Conservation (phyloP, 30 jellyfish, hydroid and myxozoan species). For the Nemopilema nomurai region DNA sequence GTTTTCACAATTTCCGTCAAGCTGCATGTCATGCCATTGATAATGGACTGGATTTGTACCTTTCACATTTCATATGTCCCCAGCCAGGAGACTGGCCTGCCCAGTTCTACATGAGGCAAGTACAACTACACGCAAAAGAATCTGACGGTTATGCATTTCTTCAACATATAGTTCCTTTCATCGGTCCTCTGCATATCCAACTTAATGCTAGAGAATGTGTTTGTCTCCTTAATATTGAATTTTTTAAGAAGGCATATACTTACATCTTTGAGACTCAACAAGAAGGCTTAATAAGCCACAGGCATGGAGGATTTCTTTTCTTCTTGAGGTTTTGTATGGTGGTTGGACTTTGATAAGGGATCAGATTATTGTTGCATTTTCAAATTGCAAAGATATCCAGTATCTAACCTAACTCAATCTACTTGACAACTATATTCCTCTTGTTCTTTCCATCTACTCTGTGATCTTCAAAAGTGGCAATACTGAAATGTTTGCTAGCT, state of each 20-base stretch:
- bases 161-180: constrained; percentile 12
- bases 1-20: constrained; percentile 5
- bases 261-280: constrained; percentile 16
- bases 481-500: neutral
- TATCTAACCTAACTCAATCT: constrained; percentile 16
- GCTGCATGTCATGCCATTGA: constrained; percentile 7
- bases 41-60: too few species aligned
- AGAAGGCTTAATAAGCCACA: constrained; percentile 11
- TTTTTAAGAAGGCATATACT: constrained; percentile 14
- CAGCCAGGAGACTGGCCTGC: constrained; percentile 41
- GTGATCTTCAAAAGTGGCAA: constrained; percentile 9
- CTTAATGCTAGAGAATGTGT: constrained; percentile 38
- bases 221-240: neutral
- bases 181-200: constrained; percentile 25
- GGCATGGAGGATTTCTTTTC: constrained; percentile 35
- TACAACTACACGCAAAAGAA: constrained; percentile 6
- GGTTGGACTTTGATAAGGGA: constrained; percentile 35
- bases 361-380: neutral
- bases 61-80: constrained; percentile 7
- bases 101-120: constrained; percentile 21
- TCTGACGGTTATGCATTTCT: neutral
- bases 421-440: constrained; percentile 25
- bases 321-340: too few species aligned
- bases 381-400: constrained; percentile 19
- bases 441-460: constrained; percentile 17